Percentiles rank a stretch among this genome's conserved stretches.
These are phyloP conservation scores for Halcyon badia DNA, from an alignment of 2,797 vertebrate genomes.

Conservation along the genomic window DNA sequence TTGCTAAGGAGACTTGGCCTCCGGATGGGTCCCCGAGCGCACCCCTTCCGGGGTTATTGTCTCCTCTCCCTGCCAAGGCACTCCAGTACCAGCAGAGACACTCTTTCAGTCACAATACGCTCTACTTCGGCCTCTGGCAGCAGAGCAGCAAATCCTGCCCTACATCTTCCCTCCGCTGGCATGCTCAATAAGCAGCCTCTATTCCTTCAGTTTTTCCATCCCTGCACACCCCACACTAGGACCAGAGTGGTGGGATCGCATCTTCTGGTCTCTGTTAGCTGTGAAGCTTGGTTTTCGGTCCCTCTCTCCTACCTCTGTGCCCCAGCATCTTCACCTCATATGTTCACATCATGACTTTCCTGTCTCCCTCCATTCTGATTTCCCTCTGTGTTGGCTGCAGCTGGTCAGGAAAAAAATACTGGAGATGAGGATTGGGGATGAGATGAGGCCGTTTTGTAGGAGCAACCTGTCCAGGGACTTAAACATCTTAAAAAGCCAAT, in stretches of 20 bases:
- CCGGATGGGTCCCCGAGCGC: neutral
- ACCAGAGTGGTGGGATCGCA: fast-evolving
- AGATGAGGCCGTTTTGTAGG: neutral
- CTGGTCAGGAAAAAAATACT: neutral
- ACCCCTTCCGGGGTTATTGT: constrained; percentile 59
- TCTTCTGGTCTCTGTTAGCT: neutral
- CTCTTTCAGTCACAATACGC: constrained; percentile 3
- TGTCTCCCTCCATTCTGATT: neutral
- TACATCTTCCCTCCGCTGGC: fast-evolving
- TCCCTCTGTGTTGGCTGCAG: neutral
- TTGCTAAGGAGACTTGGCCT: constrained; percentile 74
- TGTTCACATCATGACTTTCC: fast-evolving
- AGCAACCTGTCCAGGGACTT: neutral
- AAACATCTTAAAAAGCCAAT: fast-evolving
- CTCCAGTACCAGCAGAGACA: constrained; percentile 20
- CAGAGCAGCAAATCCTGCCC: constrained; percentile 1
- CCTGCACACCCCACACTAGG: fast-evolving
- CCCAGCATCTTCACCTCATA: fast-evolving
- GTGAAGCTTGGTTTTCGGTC: neutral
- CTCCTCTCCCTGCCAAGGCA: constrained; percentile 33
- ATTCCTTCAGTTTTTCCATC: neutral
- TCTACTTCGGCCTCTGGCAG: neutral
- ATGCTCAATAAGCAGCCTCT: neutral
- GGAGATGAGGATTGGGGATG: neutral
- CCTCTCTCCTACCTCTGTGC: fast-evolving